Percentiles rank a stretch among this genome's conserved stretches.
phyloP scores from a whole-genome alignment of 2,888 invertebrate species.

The Agelastica alni region DNA sequence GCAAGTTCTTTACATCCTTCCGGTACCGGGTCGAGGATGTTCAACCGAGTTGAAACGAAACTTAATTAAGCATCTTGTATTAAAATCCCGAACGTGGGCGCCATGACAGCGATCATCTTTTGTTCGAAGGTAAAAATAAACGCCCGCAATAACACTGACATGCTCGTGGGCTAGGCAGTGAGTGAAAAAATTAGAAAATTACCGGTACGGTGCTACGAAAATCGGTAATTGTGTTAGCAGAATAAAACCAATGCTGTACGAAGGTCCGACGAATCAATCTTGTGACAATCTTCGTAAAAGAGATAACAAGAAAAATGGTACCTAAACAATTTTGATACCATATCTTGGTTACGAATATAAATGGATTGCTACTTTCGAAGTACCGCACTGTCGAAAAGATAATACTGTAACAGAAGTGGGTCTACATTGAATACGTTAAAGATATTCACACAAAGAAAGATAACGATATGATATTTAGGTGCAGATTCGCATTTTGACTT shows the following conservation, averaged over 20 bases:
- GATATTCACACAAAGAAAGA: too few species aligned
- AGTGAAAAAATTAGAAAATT: slow-evolving; percentile 26
- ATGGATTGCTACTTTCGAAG: too few species aligned
- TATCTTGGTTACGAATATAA: too few species aligned
- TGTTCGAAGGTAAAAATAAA: slow-evolving; percentile 29
- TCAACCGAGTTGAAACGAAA: slow-evolving; percentile 25
- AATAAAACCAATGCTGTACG: background rate
- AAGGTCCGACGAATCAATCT: background rate
- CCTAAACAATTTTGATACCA: too few species aligned
- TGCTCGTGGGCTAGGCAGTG: slow-evolving; percentile 25
- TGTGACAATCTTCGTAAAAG: too few species aligned
- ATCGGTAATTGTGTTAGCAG: slow-evolving; percentile 15
- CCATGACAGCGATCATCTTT: slow-evolving; percentile 32
- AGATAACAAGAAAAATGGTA: too few species aligned
- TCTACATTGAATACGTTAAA: too few species aligned
- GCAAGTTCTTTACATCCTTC: too few species aligned
- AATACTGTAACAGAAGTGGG: too few species aligned
- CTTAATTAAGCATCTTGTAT: slow-evolving; percentile 32
- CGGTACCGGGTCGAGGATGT: slow-evolving; percentile 24
- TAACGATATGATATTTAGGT: too few species aligned
- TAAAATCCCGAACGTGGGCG: slow-evolving; percentile 29
- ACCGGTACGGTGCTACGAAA: slow-evolving; percentile 23
- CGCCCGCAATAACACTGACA: slow-evolving; percentile 28
- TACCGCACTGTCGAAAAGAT: too few species aligned
- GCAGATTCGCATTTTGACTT: too few species aligned